phyloP scores from a whole-genome alignment of 2,797 vertebrate genomes.

The Paguma larvata region DNA sequence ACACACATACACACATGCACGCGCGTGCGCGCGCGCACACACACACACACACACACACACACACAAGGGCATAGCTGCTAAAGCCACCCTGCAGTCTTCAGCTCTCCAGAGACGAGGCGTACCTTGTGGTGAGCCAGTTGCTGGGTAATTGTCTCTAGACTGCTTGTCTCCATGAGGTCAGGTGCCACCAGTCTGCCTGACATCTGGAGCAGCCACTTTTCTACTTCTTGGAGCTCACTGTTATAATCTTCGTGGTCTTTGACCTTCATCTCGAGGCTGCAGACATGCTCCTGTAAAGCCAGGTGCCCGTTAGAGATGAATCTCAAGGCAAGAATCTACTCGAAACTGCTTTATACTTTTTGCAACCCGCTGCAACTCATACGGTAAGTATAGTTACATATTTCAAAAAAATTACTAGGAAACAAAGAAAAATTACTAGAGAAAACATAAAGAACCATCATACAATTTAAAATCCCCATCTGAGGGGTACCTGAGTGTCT shows the following conservation, averaged over 20 bases:
- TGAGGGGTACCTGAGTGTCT: too few species aligned
- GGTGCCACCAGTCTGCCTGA: slow-evolving; percentile 96
- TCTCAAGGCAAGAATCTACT: background rate
- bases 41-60: background rate
- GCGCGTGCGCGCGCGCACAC: too few species aligned
- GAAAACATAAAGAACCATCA: background rate
- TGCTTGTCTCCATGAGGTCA: slow-evolving; percentile 92
- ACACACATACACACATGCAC: background rate
- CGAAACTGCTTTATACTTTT: background rate
- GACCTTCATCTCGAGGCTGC: slow-evolving; percentile 92
- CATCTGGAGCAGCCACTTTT: slow-evolving; percentile 98
- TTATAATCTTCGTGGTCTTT: slow-evolving; percentile 97
- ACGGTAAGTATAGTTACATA: background rate
- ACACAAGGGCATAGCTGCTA: fast-evolving
- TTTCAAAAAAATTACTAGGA: background rate
- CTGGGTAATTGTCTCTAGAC: slow-evolving; percentile 95
- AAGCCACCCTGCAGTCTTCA: fast-evolving
- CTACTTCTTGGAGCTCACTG: slow-evolving; percentile 96
- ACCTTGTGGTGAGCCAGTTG: slow-evolving; percentile 98
- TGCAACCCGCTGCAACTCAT: background rate
- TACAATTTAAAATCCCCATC: background rate
- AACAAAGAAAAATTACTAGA: background rate
- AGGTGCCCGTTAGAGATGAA: background rate
- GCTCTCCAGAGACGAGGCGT: background rate
- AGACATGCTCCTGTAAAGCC: slow-evolving; percentile 90